Base-by-base conservation (phyloP, 2,113 vertebrate species). In the Ceyx margarethae region DNA sequence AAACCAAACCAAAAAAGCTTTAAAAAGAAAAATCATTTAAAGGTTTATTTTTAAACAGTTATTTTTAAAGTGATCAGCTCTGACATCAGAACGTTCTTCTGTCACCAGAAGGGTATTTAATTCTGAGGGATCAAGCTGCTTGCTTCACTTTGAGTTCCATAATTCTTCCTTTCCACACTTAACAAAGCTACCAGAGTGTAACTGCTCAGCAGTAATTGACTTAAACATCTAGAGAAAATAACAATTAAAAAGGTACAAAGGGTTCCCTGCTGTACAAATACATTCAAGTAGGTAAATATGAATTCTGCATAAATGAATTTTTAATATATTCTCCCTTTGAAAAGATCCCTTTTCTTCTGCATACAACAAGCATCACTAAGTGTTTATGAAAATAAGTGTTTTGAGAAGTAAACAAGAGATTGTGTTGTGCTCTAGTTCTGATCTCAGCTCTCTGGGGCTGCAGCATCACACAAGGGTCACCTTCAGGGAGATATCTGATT, bases 261-360 rank as follows among this genome's bases (percentile, higher is more conserved):
- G 60, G 37, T 53, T 95, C 12, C 72, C 66, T 0, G 0, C 75
- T 93, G 87, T 76, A 94, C 88, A 95, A 95, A 96, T 80, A 91
- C 64, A 94, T 91, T 85, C 80, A 92, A 93, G 84, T 40, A 79
- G 66, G 81, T 74, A 95, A 95, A 95, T 86, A 94, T 78, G 67
- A 93, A 82, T 76, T 85, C 74, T 85, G 94, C 94, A 92, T 92
- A 96, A 94, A 95, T 94, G 62, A 93, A 94, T 95, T 89, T 93
- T 91, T 93, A 96, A 95, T 89, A 80, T 14, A 48, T 57, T 64
- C 40, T 25, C 64, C 75, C 94, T 95, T 93, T 92, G 94, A 94
- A 95, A 91, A 86, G 10, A 57, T 51, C 66, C 85, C 87, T 94
- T 83, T 93, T 50, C 72, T 85, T 94, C 80, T 79, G 85, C 66